Conservation (phyloP, 1,140 invertebrate genomes). For the Colletes latitarsis region DNA sequence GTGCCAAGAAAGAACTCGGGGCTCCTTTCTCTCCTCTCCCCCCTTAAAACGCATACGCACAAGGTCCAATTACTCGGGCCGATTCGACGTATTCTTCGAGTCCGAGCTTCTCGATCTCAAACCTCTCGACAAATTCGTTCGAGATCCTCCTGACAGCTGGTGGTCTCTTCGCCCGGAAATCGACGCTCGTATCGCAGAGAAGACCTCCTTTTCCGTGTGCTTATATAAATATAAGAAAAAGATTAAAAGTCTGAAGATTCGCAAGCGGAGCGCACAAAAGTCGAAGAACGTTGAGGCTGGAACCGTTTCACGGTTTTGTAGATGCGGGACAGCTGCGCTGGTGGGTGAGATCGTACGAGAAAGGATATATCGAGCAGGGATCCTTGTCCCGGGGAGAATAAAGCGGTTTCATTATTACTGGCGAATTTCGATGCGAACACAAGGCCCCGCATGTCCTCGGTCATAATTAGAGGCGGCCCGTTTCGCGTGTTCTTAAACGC, state of each 20-base stretch:
- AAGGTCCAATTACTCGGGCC: constrained; percentile 63
- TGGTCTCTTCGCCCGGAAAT: constrained; percentile 44
- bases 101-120: constrained; percentile 12
- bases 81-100: constrained; percentile 26
- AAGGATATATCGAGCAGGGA: constrained; percentile 43
- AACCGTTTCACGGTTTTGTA: constrained; percentile 43
- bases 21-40: background rate
- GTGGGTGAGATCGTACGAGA: constrained; percentile 3
- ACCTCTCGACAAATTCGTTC: constrained; percentile 59
- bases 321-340: constrained; percentile 75
- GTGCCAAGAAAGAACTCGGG: constrained; percentile 27
- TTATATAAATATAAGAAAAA: too few species aligned
- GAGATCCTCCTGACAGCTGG: constrained; percentile 54
- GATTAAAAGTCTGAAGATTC: background rate
- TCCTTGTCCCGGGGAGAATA: constrained; percentile 7
- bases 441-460: constrained; percentile 71
- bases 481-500: constrained; percentile 2
- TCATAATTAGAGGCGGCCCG: constrained; percentile 30
- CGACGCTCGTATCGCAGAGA: constrained; percentile 39
- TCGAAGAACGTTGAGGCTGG: constrained; percentile 28
- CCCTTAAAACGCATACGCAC: constrained; percentile 6
- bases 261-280: background rate
- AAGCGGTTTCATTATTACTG: constrained; percentile 49
- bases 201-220: background rate
- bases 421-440: constrained; percentile 58